These are phyloP conservation scores for Mormoops blainvillei DNA, from an alignment of 2,113 vertebrate genomes.

Conservation along the genomic window DNA sequence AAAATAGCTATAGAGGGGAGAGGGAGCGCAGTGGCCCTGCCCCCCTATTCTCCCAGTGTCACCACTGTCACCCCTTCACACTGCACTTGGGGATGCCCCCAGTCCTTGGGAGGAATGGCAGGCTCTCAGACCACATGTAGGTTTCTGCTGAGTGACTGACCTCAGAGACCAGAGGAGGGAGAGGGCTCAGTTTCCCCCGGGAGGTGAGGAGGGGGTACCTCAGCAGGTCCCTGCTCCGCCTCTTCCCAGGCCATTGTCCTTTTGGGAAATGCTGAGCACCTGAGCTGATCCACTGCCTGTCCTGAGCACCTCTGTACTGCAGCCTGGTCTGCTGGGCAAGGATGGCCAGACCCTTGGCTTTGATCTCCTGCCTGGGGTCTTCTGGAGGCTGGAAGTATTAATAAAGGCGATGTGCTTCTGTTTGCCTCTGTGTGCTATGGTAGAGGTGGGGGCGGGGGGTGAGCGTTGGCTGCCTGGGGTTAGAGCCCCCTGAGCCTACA, in stretches of 20 bases:
- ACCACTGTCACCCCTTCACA: not conserved
- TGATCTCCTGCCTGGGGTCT: not conserved
- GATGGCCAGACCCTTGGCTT: not conserved
- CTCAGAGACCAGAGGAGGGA: not conserved
- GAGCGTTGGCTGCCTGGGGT: not conserved
- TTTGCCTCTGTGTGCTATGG: not conserved
- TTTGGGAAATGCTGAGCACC: conserved; percentile 26
- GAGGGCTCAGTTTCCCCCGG: not conserved
- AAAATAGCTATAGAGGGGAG: conserved; percentile 27
- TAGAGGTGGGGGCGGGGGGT: not conserved
- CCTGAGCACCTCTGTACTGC: not conserved
- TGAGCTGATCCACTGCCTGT: not conserved
- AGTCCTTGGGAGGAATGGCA: not conserved
- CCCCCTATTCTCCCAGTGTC: not conserved
- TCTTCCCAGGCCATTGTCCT: conserved; percentile 21
- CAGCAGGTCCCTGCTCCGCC: not conserved
- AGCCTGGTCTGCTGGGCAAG: not conserved
- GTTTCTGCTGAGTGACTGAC: not conserved
- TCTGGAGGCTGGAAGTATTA: not conserved
- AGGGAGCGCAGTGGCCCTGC: not conserved
- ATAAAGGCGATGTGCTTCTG: conserved; percentile 1
- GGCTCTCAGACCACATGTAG: not conserved
- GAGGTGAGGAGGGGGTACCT: not conserved
- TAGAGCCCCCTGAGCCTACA: not conserved
- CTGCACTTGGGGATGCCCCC: not conserved